These are phyloP conservation scores for Daboia siamensis DNA, from an alignment of 2,113 vertebrate species.

Conservation along the genomic window DNA sequence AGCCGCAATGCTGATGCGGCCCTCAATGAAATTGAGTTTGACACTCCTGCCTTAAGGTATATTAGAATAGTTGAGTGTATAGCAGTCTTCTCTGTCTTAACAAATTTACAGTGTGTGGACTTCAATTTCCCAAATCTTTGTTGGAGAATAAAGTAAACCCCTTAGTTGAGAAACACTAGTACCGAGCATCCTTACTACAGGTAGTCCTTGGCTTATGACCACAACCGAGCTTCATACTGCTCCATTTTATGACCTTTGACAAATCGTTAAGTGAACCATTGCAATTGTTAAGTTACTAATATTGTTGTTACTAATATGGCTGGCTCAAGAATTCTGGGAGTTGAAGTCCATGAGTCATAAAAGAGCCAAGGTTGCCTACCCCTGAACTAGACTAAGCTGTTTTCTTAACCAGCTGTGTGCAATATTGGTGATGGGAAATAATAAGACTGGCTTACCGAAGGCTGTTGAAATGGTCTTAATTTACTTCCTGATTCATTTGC, in stretches of 20 bases:
- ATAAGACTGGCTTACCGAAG: background rate
- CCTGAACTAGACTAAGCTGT: background rate
- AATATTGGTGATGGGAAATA: background rate
- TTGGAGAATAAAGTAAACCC: background rate
- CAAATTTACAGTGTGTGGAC: background rate
- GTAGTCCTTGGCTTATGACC: too few relatives aligned
- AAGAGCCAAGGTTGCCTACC: too few relatives aligned
- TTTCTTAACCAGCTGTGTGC: background rate
- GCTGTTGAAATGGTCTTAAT: background rate
- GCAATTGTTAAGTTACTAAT: too few relatives aligned
- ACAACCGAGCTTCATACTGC: too few relatives aligned
- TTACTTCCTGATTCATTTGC: background rate
- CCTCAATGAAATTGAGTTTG: too few relatives aligned
- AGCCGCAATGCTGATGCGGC: too few relatives aligned
- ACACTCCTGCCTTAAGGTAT: too few relatives aligned
- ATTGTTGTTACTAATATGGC: too few relatives aligned
- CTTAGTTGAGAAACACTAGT: background rate
- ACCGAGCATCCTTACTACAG: background rate
- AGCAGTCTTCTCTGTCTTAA: background rate
- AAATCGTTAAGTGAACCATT: too few relatives aligned
- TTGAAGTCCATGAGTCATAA: too few relatives aligned
- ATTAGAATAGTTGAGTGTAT: background rate
- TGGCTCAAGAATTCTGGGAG: too few relatives aligned
- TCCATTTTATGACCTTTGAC: too few relatives aligned
- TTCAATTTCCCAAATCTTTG: background rate